phyloP scores from a whole-genome alignment of 2,888 invertebrate genomes.

The Drymonia ruficornis region DNA sequence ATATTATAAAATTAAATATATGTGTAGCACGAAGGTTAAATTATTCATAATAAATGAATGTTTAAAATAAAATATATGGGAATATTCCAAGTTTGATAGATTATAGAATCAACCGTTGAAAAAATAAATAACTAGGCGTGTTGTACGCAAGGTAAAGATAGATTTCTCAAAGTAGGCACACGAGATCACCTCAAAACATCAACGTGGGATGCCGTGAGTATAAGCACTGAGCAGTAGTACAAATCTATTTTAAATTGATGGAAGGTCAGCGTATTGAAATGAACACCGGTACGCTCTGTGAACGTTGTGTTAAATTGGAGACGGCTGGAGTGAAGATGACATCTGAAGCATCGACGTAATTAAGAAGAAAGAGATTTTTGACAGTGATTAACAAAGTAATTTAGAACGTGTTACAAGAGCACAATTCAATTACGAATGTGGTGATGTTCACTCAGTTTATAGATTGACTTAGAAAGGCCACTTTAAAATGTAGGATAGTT shows the following conservation, averaged over 20 bases:
- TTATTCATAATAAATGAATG: no score
- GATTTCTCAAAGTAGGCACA: conserved; percentile 8
- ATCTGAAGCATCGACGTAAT: conserved; percentile 17
- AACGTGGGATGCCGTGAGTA: conserved; percentile 31
- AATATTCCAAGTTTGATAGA: no score
- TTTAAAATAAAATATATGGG: no score
- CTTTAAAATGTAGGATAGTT: neutral
- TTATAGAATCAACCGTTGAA: neutral
- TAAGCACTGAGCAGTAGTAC: conserved; percentile 34
- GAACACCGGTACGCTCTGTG: conserved; percentile 37
- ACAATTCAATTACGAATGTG: neutral
- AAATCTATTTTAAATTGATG: conserved; percentile 79
- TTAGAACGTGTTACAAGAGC: conserved; percentile 14
- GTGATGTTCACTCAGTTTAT: neutral
- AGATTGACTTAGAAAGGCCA: neutral
- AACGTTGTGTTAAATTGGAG: conserved; percentile 40
- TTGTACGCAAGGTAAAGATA: neutral
- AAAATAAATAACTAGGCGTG: neutral
- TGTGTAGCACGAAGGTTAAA: no score
- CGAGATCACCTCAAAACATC: conserved; percentile 39
- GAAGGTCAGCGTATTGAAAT: conserved; percentile 69
- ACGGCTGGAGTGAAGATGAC: conserved; percentile 32
- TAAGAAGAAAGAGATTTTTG: conserved; percentile 13
- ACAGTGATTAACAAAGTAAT: conserved; percentile 16
- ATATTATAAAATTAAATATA: no score